Base-by-base conservation (phyloP, 1,140 invertebrate species). In the Idris sp. region DNA sequence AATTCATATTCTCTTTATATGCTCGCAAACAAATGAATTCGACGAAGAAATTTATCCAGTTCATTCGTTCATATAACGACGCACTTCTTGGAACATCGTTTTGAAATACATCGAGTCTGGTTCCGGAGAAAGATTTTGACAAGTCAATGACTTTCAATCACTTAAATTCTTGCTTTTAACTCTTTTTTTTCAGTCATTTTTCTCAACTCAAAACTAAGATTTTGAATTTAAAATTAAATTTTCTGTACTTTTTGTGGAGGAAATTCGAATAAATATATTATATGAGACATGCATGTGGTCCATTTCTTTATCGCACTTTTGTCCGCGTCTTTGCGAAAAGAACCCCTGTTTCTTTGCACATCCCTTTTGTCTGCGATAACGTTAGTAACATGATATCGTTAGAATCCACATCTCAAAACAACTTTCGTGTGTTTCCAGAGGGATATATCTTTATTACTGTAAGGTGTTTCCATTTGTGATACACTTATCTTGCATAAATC, bases 341-440 rank as follows among this genome's bases (percentile, higher is more conserved):
- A 49, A 69, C 64, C 62, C 64, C 49, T 69, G 62, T 74, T 68
- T 31, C 58, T 68, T 74, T 64, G 30, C 43, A 58, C 64, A 46
- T 69, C 44, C 64, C 64, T 15, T 75, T 75, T 74, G 64, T 69
- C 72, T 68, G 59, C 72, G 64, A 68, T 75, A 75, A 68, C 58
- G 58, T 75, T 69, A 44, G 72, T 69, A 75, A 75, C 58, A 51
- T 58, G 64, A 75, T 75, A 75, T 64, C 51, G 22, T 46, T 64
- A 62, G 72, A 64, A 75, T 75, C 72, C 72, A 51, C 40, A 43
- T 75, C 64, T 75, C 72, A 64, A 64, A 75, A 68, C 72, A 59
- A 51, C 64, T 69, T 75, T 69, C 62, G 41, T 68, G 49, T 56
- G 54, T 51, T 68, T 74, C 56, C 16, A 68, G 68, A 74, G 43